phyloP scores from a whole-genome alignment of 2,797 vertebrate species.

The Thamnophis elegans region DNA sequence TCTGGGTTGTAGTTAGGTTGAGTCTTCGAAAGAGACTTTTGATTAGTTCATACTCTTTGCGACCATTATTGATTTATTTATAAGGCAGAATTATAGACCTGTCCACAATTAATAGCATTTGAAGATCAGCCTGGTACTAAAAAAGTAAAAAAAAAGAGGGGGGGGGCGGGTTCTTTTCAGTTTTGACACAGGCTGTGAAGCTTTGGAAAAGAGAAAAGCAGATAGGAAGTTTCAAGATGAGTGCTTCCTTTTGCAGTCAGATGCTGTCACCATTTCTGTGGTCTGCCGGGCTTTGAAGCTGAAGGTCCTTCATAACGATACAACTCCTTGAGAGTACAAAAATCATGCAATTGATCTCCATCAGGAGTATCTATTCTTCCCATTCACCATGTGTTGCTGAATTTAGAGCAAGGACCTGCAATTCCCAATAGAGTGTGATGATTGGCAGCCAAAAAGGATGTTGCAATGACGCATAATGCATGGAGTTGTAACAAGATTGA shows the following conservation, averaged over 20 bases:
- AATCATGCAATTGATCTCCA: not conserved
- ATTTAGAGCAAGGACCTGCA: not conserved
- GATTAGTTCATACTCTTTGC: not conserved
- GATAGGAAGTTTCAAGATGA: not conserved
- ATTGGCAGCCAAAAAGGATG: not conserved
- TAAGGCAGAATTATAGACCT: not conserved
- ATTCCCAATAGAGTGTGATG: not conserved
- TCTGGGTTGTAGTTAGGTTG: too few species aligned
- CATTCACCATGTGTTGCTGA: not conserved
- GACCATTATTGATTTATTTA: not conserved
- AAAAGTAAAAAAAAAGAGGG: not conserved
- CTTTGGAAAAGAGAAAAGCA: not conserved
- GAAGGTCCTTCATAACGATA: not conserved
- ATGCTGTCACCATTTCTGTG: not conserved
- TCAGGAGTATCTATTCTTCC: not conserved
- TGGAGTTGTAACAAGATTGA: not conserved
- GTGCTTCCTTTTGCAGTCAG: not conserved
- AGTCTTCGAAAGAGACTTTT: not conserved
- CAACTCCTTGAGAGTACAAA: not conserved
- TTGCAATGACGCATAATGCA: not conserved
- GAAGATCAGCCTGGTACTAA: not conserved
- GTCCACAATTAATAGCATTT: not conserved
- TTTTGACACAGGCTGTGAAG: not conserved
- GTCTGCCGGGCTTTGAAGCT: not conserved
- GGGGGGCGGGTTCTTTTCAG: too few species aligned